Evolutionary conservation across 1,140 invertebrate species (phyloP), one percentile per base, ranked within the genome.

Genomic region (Cataglyphis hispanica): DNA sequence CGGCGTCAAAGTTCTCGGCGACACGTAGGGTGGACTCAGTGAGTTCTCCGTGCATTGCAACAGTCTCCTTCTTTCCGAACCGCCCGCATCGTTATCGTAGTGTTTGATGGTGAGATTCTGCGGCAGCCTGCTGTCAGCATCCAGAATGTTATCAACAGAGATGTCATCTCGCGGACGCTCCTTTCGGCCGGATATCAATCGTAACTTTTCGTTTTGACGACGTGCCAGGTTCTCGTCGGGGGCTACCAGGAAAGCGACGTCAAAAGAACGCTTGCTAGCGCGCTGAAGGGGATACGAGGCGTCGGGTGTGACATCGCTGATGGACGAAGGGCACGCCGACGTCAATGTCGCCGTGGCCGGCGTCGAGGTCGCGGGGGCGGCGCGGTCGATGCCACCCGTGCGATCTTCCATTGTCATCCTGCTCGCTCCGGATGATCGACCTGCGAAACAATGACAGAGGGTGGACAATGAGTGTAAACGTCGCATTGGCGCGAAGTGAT

Each of bases 231-330:
- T 97, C 74, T 98, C 98, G 88, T 98, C 98, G 2, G 98, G 98
- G 90, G 98, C 97, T 95, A 98, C 98, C 5, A 98, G 94, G 86
- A 98, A 98, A 1, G 98, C 98, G 0, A 98, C 98, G 92, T 98
- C 98, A 90, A 98, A 98, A 13, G 97, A 97, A 19, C 98, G 94
- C 89, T 98, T 98, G 6, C 95, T 93, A 8, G 94, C 89, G 25
- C 94, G 91, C 31, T 94, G 94, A 2, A 94, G 66, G 13, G 94
- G 94, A 69, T 95, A 95, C 3, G 94, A 93, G 0, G 94, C 81
- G 58, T 94, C 93, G 16, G 92, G 81, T 2, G 94, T 91, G 19
- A 93, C 86, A 34, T 94, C 93, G 25, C 85, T 86, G 61, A 89
- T 86, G 40, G 89, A 86, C 46, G 92, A 86, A 1, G 91, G 90